Evolutionary conservation across 2,797 vertebrate species (phyloP).

Genomic region (Lindbergichthys nudifrons): DNA sequence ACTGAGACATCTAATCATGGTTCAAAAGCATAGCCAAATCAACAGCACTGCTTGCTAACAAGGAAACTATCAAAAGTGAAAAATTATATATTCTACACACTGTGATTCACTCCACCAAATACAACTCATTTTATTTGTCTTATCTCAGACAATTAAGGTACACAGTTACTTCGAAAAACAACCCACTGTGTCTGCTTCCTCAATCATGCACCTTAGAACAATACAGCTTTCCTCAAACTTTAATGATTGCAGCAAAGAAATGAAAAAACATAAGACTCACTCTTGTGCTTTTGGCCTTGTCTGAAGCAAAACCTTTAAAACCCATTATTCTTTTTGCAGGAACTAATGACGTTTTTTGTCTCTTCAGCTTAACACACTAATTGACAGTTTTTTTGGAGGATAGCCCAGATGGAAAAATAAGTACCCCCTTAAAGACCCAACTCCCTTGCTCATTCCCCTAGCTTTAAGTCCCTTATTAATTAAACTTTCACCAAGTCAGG

Average conservation of each 20-base stretch:
- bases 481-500: conserved; percentile 88
- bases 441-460: conserved; percentile 83
- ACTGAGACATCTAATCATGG: not conserved
- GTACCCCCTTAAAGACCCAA: conserved; percentile 87
- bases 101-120: conserved; percentile 27
- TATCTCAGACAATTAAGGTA: conserved; percentile 52
- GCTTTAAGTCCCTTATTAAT: conserved; percentile 89
- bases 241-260: conserved; percentile 78
- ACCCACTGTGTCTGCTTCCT: conserved; percentile 63
- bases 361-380: conserved; percentile 89
- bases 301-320: conserved; percentile 86
- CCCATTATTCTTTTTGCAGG: conserved; percentile 87
- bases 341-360: conserved; percentile 89
- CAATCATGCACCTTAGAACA: conserved; percentile 63
- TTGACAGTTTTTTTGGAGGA: conserved; percentile 88
- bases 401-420: conserved; percentile 89
- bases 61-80: conserved; percentile 12
- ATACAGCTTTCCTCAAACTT: conserved; percentile 74
- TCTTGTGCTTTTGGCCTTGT: conserved; percentile 78
- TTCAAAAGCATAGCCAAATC: not conserved
- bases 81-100: conserved; percentile 11
- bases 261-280: conserved; percentile 77
- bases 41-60: conserved; percentile 15
- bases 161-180: conserved; percentile 58
- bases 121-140: conserved; percentile 30